Conservation (phyloP, 2,888 invertebrate species). For the Dynastes tityus region DNA sequence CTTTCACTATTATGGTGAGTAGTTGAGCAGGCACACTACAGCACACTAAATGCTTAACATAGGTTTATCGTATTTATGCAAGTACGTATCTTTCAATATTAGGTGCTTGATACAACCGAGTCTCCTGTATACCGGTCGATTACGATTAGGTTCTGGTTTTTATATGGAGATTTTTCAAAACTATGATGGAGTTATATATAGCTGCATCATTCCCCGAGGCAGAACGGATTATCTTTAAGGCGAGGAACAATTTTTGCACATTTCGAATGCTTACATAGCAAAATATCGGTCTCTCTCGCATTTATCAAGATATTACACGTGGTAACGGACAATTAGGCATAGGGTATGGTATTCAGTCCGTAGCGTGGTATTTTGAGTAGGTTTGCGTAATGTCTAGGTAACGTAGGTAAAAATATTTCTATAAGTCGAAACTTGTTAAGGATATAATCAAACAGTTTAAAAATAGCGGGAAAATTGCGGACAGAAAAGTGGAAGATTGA, state of each 20-base stretch:
- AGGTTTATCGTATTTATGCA: not conserved
- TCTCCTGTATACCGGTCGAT: not conserved
- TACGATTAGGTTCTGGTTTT: constrained; percentile 55
- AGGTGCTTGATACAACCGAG: not conserved
- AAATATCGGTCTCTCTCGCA: constrained; percentile 41
- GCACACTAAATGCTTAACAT: not conserved
- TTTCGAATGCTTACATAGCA: constrained; percentile 21
- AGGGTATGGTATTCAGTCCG: constrained; percentile 52
- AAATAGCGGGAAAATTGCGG: too few relatives aligned
- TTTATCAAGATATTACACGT: constrained; percentile 45
- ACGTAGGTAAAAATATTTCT: too few relatives aligned
- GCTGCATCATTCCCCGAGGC: constrained; percentile 19
- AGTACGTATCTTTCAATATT: not conserved
- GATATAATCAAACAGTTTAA: too few relatives aligned
- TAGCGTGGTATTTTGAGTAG: constrained; percentile 53
- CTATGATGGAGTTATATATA: not conserved
- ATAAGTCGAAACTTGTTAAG: too few relatives aligned
- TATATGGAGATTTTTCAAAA: constrained; percentile 53
- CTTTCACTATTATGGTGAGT: constrained; percentile 22
- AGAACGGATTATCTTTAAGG: constrained; percentile 44
- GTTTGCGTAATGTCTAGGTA: not conserved
- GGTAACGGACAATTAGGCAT: not conserved
- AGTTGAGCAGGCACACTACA: not conserved
- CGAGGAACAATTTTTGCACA: constrained; percentile 55
- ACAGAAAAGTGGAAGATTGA: too few relatives aligned